Base-by-base conservation (phyloP, 2,888 invertebrate genomes). In the Caenorhabditis imperialis region DNA sequence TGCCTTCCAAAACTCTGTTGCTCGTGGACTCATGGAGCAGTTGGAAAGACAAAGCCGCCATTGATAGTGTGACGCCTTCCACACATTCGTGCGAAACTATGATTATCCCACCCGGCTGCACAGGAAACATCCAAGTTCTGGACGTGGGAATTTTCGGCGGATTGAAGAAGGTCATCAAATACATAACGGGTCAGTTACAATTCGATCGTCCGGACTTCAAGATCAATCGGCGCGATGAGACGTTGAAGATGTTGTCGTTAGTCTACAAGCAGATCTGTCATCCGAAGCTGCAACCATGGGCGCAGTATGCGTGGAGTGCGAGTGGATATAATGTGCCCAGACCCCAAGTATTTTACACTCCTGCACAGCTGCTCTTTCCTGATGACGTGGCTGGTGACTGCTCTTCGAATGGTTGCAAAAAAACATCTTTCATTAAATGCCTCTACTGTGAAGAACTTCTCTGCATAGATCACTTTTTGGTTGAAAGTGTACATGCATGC, bases 21-120 rank as follows among this genome's bases (percentile, higher is more conserved):
- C 12, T 75, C 3, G 44, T 72, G 6, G 75, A 75, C 23, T 18
- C 35, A 1, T 71, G 75, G 71, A 18, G 38, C 4, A n/a, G 33
- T 12, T 77, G 65, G 44, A 47, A 27, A 16, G 65, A 73, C 30
- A 18, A 16, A 7, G 45, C 22, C 2, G 57, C 51, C 5, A 62
- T 53, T 14, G 35, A 53, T 14, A 14, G 7, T 4, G 33, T 53
- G 1, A 62, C 37, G 0, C 51, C 62, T 1, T 1, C 22, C 0
- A 22, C 20, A 1, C 48, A 61, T n/a, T 27, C 18, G 8, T 2
- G 30, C 20, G 42, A 62, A 4, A 23, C 40, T 12, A 2, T 53
- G 14, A 23, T 33, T 1, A 62, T 62, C n/a, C 62, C 62, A 3
- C 33, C 61, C 12, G 61, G 61, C 10, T 61, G 61, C 16, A 62